These are phyloP conservation scores for Gallinago solitaria DNA, from an alignment of 2,797 vertebrate genomes.

Conservation along the genomic window DNA sequence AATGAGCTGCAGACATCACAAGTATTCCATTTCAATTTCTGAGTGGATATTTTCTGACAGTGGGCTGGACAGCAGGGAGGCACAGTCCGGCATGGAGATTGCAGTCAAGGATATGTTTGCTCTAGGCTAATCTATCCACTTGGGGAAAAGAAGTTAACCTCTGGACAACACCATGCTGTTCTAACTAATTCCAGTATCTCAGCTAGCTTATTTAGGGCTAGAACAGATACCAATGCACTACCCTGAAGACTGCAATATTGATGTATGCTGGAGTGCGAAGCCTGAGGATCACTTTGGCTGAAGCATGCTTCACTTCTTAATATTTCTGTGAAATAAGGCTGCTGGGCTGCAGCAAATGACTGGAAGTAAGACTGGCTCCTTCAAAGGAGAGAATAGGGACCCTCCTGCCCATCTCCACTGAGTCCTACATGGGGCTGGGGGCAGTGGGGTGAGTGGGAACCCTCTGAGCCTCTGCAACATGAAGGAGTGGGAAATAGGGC, in stretches of 20 bases:
- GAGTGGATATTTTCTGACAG: slow-evolving; percentile 22
- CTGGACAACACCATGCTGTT: neutral
- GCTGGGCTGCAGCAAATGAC: neutral
- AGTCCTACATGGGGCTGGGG: neutral
- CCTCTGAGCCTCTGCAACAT: neutral
- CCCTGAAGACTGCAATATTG: neutral
- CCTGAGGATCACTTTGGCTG: neutral
- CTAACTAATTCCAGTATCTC: neutral
- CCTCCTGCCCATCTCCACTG: neutral
- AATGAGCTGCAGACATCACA: neutral
- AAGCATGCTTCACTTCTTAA: neutral
- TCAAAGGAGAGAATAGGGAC: neutral
- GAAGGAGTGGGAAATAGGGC: neutral
- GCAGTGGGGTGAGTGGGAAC: neutral
- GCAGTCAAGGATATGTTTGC: slow-evolving; percentile 11
- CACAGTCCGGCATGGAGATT: neutral
- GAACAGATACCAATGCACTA: neutral
- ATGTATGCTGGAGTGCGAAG: neutral
- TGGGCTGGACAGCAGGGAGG: neutral
- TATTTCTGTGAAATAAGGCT: neutral
- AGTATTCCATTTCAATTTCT: neutral
- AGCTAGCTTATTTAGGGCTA: slow-evolving; percentile 2
- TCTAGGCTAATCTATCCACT: slow-evolving; percentile 12
- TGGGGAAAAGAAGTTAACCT: neutral
- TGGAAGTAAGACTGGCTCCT: neutral